Evolutionary conservation across 2,888 invertebrate species (phyloP), one percentile per base, ranked within the genome.

Genomic region (Tuberolachnus salignus): DNA sequence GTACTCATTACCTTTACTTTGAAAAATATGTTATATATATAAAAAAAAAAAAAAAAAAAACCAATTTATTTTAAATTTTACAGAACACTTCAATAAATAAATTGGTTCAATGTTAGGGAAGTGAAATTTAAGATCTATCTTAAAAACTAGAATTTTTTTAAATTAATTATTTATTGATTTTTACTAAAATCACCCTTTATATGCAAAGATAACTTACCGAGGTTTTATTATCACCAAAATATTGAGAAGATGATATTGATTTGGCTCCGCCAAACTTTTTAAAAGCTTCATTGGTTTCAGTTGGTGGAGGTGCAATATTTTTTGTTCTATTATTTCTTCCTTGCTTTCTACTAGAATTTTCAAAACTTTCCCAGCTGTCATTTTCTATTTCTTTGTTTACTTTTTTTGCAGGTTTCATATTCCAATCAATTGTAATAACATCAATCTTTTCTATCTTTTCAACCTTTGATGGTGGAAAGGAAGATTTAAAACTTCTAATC

Each of bases 191-290:
- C 10, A 0, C 23, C 16, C 1, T 23, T 26, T 1, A 42, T 42
- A 42, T 26, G 16, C 3, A 49, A 67, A 57, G n/a, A 23, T 51
- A 51, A 67, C 57, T 69, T 75, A 87, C 88, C 82, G 88, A 87
- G 83, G 90, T 90, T 83, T 88, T 87, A 80, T 86, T 85, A 83
- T 92, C 93, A 10, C 93, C 93, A 86, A 98, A 98, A 88, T 91
- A 98, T 88, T 97, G 97, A 85, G 97, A 96, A 0, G 98, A 98
- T 80, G 98, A 98, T 84, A 99, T 99, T 16, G 97, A 94, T 86
- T 99, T 99, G 3, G 98, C 97, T 83, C 92, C 92, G 70, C 96
- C 98, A 86, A 98, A 99, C 87, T 98, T 98, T 87, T 94, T 95
- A 86, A 94, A 94, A 26, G 96, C 95, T 81, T 92, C 91, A 83